Evolutionary conservation across 2,797 vertebrate genomes (phyloP).

Genomic region (Garrulus glandarius): DNA sequence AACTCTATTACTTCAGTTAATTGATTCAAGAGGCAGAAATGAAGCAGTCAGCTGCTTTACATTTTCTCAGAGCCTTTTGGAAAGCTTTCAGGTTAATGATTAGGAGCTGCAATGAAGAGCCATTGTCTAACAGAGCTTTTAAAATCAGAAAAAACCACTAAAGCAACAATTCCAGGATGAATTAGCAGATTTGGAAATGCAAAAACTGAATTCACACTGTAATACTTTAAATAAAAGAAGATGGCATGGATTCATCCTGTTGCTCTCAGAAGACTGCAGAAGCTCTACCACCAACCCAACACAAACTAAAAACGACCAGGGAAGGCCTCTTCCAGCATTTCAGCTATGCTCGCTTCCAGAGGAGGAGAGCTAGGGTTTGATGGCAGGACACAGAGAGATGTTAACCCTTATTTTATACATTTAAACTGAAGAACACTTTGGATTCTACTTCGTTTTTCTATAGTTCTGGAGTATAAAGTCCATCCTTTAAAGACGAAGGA

Average conservation of each 20-base stretch:
- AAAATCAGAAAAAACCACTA: neutral
- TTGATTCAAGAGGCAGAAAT: slow-evolving; percentile 35
- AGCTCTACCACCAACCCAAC: neutral
- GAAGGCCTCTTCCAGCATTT: neutral
- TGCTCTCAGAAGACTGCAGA: neutral
- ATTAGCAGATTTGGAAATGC: neutral
- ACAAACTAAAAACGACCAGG: neutral
- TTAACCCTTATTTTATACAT: neutral
- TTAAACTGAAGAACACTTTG: neutral
- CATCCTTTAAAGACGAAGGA: neutral
- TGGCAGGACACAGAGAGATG: neutral
- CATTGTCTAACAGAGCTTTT: slow-evolving; percentile 14
- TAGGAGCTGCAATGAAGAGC: neutral
- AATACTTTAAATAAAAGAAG: neutral
- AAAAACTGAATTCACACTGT: neutral
- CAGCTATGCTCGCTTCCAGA: neutral
- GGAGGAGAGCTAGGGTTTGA: neutral
- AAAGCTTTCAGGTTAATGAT: slow-evolving; percentile 47
- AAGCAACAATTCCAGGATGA: neutral
- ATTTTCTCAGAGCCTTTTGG: slow-evolving; percentile 15
- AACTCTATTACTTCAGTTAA: slow-evolving; percentile 37
- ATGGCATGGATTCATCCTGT: neutral
- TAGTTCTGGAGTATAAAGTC: neutral
- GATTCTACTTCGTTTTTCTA: neutral
- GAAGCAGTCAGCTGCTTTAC: slow-evolving; percentile 25